Base-by-base conservation (phyloP, 37 sponge, comb jelly and placozoan genomes). In the Spongilla lacustris region DNA sequence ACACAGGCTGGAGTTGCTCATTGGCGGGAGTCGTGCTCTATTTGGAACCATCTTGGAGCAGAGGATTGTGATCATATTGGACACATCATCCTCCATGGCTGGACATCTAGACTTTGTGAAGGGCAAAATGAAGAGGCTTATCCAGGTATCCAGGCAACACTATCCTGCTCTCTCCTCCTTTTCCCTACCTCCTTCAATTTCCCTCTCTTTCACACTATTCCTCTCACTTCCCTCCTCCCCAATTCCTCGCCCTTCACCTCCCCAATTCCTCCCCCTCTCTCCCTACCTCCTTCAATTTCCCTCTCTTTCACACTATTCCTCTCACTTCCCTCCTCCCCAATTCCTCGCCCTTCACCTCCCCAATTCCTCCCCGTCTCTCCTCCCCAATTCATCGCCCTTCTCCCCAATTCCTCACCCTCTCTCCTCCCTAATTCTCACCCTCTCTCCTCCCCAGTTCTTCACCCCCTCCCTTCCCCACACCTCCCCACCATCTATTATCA, bases 31-130 rank as follows among this genome's bases (percentile, higher is more conserved):
- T 81, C 87, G 94, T 41, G 88, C 86, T 70, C 79, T 91, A 36
- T 98, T 98, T 98, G 98, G 98, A 35, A 98, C 92, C 24, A 30
- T 98, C 41, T 71, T 89, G 13, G 98, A 95, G 68, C 85, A 91
- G 36, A 89, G 73, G 67, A 85, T 96, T 37, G 87, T 75, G 41
- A 28, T 96, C 37, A 87, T 92, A 1, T 26, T 98, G 22, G 96
- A 98, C 50, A 93, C 94, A 9, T 95, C 96, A 3, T 50, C 82
- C 48, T 95, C 96, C 21, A 87, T 98, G 90, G 82, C 83, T 41
- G 84, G 81, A 25, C 90, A 88, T 23, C 86, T 98, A 36, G 67
- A 69, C 21, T 79, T 93, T 21, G 89, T 97, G 76, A 95, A 95
- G 78, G 77, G 79, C 24, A 97, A 92, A 75, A 23, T 97, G 4